A percentile compares a stretch with the other conserved stretches of the same genome.
Conservation (phyloP, 2,888 invertebrate genomes). For the Trissolcus japonicus region DNA sequence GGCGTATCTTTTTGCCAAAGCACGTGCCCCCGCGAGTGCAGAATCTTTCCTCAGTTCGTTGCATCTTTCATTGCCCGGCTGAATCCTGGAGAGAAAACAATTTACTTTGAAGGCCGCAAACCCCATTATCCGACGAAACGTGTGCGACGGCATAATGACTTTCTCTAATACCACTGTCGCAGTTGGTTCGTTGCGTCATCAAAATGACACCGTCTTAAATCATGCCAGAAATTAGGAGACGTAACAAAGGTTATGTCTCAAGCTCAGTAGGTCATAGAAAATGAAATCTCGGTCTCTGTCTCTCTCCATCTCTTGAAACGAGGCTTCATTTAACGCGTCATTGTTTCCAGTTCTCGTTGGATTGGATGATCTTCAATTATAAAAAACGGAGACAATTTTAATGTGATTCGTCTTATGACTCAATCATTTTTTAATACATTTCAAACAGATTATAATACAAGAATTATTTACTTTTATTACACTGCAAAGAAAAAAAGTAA, state of each 20-base stretch:
- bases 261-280: slow-evolving; percentile 74
- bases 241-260: slow-evolving; percentile 75
- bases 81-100: slow-evolving; percentile 72
- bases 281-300: slow-evolving; percentile 50
- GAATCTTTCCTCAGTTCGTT: slow-evolving; percentile 19
- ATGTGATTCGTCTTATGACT: too few relatives aligned
- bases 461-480: too few relatives aligned
- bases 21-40: slow-evolving; percentile 51
- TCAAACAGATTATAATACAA: too few relatives aligned
- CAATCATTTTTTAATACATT: too few relatives aligned
- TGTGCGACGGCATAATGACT: slow-evolving; percentile 74
- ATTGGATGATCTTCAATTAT: too few relatives aligned
- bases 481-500: too few relatives aligned
- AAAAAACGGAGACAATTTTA: too few relatives aligned
- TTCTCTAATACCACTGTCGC: slow-evolving; percentile 69
- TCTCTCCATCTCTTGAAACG: slow-evolving; percentile 21
- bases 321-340: slow-evolving; percentile 21
- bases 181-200: slow-evolving; percentile 65
- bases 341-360: slow-evolving; percentile 14
- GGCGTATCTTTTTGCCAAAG: slow-evolving; percentile 32
- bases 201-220: slow-evolving; percentile 66
- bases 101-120: slow-evolving; percentile 76
- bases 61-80: slow-evolving; percentile 43
- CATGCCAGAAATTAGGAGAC: slow-evolving; percentile 55
- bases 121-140: slow-evolving; percentile 72